phyloP scores from a whole-genome alignment of 2,888 invertebrate genomes.

The Dysmachus trigonus region DNA sequence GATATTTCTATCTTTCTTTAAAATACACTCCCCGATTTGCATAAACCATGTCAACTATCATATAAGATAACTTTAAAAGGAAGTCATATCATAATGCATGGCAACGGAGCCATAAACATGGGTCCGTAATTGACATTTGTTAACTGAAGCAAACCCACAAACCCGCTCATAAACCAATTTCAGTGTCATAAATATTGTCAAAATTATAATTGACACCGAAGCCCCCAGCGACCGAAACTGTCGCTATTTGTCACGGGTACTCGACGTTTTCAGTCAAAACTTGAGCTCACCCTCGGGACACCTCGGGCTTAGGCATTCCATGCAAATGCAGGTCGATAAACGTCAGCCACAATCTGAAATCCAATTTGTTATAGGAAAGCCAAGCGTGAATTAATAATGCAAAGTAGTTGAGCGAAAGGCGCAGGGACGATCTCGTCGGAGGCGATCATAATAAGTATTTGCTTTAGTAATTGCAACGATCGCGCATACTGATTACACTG shows the following conservation, averaged over 20 bases:
- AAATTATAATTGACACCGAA: not conserved
- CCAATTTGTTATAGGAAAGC: not conserved
- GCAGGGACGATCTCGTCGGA: not conserved
- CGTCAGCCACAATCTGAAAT: constrained; percentile 1
- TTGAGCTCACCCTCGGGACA: not conserved
- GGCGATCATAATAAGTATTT: constrained; percentile 31
- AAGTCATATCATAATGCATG: not conserved
- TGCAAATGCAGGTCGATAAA: not conserved
- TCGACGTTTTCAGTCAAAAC: not conserved
- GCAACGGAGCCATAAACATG: not conserved
- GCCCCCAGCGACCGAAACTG: not conserved
- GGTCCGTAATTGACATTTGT: not conserved
- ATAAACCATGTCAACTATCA: not conserved
- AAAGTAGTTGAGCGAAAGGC: not conserved
- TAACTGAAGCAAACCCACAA: not conserved
- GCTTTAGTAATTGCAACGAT: constrained; percentile 3
- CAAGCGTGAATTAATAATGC: not conserved
- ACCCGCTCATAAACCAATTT: not conserved
- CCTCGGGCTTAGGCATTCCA: not conserved
- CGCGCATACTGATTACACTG: constrained; percentile 14
- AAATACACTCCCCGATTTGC: not conserved
- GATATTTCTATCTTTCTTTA: not conserved
- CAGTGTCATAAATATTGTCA: not conserved
- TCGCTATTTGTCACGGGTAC: not conserved
- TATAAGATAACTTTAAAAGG: not conserved